Evolutionary conservation across 2,113 vertebrate species (phyloP).

Genomic region (Pristiophorus japonicus): DNA sequence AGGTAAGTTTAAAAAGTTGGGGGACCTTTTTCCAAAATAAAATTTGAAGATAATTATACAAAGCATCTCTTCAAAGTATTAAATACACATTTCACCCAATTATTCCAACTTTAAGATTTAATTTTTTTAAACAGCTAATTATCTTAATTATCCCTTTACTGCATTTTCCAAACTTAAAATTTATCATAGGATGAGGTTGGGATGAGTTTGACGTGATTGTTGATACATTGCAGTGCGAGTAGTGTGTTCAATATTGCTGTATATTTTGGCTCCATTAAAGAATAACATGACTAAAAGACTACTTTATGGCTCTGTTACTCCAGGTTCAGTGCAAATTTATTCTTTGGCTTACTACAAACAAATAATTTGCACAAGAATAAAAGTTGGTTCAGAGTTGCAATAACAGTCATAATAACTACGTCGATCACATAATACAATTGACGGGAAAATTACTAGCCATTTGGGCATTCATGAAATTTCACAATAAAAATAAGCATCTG

Average conservation of each 20-base stretch:
- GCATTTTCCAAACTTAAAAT: background rate
- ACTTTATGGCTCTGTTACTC: background rate
- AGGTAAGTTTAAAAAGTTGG: too few relatives aligned
- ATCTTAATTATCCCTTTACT: background rate
- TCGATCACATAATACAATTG: background rate
- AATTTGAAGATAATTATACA: background rate
- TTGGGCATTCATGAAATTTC: background rate
- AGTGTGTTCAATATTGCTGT: background rate
- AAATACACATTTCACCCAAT: background rate
- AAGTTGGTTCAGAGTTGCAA: background rate
- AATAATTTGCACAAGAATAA: slow-evolving; percentile 1
- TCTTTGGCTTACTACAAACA: slow-evolving; percentile 9
- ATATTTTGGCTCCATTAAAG: background rate
- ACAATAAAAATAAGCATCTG: background rate
- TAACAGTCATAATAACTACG: background rate
- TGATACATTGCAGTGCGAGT: background rate
- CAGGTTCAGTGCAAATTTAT: slow-evolving; percentile 17
- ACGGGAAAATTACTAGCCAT: background rate
- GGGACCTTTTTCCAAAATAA: background rate
- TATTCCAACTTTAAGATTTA: background rate
- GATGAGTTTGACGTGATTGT: background rate
- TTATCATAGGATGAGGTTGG: background rate
- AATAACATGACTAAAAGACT: background rate
- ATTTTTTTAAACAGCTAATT: background rate
- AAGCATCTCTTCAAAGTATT: background rate